A percentile compares a stretch with the other conserved stretches of the same genome.
phyloP scores from a whole-genome alignment of 2,888 invertebrate genomes.

The Magallana nippona region DNA sequence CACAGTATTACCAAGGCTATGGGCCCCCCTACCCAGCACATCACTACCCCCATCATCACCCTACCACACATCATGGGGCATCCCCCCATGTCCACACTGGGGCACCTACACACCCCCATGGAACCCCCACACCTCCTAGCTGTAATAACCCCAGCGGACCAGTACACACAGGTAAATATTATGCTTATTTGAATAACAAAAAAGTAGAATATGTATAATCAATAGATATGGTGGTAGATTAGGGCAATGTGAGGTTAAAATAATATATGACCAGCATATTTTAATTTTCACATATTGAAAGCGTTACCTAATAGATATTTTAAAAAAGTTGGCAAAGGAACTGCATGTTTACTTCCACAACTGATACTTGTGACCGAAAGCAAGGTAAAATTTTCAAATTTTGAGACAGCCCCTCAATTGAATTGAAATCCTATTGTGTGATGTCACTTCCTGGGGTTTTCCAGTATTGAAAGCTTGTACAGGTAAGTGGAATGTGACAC shows the following conservation, averaged over 20 bases:
- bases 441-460: slow-evolving; percentile 49
- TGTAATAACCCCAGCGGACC: slow-evolving; percentile 64
- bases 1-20: slow-evolving; percentile 86
- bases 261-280: no score
- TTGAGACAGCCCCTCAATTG: neutral
- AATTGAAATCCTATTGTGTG: slow-evolving; percentile 35
- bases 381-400: neutral
- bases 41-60: slow-evolving; percentile 65
- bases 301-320: no score
- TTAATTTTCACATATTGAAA: no score
- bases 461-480: slow-evolving; percentile 18
- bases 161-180: slow-evolving; percentile 62
- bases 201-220: neutral
- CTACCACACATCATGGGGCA: slow-evolving; percentile 73
- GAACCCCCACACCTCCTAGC: slow-evolving; percentile 66
- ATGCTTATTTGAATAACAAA: no score
- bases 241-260: no score
- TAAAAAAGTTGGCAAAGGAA: no score
- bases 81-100: slow-evolving; percentile 56
- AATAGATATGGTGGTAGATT: no score
- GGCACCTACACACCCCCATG: slow-evolving; percentile 78
- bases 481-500: slow-evolving; percentile 43
- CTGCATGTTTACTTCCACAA: no score
- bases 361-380: no score
- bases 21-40: slow-evolving; percentile 73